A percentile compares a stretch with the other conserved stretches of the same genome.
These are phyloP conservation scores for Fragum fragum DNA, from an alignment of 2,888 invertebrate species.

Conservation along the genomic window DNA sequence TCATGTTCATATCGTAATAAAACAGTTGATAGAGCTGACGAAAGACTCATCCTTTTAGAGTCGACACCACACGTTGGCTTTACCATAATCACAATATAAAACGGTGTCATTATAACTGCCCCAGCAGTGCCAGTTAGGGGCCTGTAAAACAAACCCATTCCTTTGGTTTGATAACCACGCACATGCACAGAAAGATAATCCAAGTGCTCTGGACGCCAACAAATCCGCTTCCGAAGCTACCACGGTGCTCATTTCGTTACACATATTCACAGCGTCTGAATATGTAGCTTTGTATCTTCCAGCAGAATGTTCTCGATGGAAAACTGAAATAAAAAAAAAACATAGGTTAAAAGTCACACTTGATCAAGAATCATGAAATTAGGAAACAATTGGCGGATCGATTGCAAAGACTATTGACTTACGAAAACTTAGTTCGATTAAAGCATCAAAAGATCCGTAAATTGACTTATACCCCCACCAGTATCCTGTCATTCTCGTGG, in stretches of 20 bases:
- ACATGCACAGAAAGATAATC: neutral
- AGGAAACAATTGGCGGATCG: no score
- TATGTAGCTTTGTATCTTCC: neutral
- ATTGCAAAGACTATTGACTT: no score
- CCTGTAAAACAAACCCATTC: neutral
- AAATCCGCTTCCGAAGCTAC: neutral
- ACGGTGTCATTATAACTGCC: neutral
- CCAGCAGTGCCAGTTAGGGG: neutral
- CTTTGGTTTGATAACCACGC: neutral
- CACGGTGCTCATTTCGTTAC: neutral
- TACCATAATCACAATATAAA: constrained; percentile 5
- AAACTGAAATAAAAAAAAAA: neutral
- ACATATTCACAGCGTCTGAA: neutral
- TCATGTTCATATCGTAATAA: no score
- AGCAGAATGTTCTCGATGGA: neutral
- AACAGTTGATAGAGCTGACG: no score
- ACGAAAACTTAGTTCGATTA: no score
- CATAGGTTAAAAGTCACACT: no score
- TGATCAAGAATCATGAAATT: no score
- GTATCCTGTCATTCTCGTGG: no score
- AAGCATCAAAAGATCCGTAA: no score
- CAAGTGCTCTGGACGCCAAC: neutral
- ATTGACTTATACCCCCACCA: no score
- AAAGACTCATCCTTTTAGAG: neutral
- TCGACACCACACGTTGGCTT: constrained; percentile 6